These are phyloP conservation scores for Campylorhamphus procurvoides DNA, from an alignment of 2,113 vertebrate species.

Conservation along the genomic window DNA sequence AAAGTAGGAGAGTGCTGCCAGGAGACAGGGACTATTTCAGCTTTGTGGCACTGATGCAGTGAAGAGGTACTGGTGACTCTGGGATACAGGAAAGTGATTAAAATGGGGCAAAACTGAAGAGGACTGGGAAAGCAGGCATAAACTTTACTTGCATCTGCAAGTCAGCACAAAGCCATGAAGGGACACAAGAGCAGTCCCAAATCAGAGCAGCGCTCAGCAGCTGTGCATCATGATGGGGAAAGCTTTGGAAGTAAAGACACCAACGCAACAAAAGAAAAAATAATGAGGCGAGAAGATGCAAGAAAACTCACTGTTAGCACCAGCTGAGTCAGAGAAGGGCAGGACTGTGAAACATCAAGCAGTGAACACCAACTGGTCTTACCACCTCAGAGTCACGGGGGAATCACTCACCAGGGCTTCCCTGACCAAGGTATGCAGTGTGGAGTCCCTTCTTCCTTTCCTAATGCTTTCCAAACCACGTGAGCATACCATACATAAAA, in stretches of 20 bases:
- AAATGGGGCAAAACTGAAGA: neutral
- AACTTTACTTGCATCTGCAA: neutral
- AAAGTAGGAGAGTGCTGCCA: neutral
- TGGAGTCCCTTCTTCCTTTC: neutral
- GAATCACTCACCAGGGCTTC: neutral
- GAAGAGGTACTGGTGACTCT: neutral
- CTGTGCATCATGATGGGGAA: rapidly evolving
- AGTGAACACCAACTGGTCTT: neutral
- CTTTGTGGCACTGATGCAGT: neutral
- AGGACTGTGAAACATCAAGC: neutral
- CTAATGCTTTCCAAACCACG: neutral
- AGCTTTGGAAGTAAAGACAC: neutral
- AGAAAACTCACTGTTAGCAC: neutral
- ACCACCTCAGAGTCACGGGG: neutral
- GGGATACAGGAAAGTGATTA: neutral
- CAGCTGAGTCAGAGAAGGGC: neutral
- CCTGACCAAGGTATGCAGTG: neutral
- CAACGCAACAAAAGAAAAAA: too few relatives aligned
- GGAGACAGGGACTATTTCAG: neutral
- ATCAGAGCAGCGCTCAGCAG: neutral
- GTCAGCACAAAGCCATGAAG: neutral
- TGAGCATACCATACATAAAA: neutral
- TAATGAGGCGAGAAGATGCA: neutral
- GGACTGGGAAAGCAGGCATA: neutral
- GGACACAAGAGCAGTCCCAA: neutral